Evolutionary conservation across 2,888 invertebrate genomes (phyloP).

Genomic region (Enchytraeus crypticus): DNA sequence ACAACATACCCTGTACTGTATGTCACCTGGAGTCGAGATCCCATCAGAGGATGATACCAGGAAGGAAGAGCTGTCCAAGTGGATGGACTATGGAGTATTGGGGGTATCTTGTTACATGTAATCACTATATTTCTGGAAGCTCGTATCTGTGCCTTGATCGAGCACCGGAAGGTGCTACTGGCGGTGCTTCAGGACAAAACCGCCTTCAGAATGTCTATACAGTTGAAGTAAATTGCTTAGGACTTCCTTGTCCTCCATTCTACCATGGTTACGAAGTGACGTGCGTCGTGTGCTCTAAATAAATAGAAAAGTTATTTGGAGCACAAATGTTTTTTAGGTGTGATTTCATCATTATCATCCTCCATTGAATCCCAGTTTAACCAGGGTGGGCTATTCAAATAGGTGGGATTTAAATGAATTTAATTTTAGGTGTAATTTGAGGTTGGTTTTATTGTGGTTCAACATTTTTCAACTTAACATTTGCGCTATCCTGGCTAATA

Average conservation of each 20-base stretch:
- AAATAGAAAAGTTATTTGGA: too few species aligned
- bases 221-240: neutral
- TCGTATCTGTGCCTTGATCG: neutral
- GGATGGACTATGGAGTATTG: neutral
- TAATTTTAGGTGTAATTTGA: too few species aligned
- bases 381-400: too few species aligned
- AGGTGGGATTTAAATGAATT: too few species aligned
- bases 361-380: too few species aligned
- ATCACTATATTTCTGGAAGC: neutral
- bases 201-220: too few species aligned
- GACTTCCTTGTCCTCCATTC: neutral
- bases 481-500: too few species aligned
- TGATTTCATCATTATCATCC: too few species aligned
- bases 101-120: neutral
- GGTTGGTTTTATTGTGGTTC: too few species aligned
- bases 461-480: too few species aligned
- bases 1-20: neutral
- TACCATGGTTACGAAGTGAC: neutral
- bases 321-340: too few species aligned
- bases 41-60: neutral
- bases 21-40: neutral
- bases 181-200: neutral
- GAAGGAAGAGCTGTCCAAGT: neutral
- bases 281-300: neutral
- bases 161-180: neutral